Percentiles rank a stretch among this genome's conserved stretches.
Conservation (phyloP, 2,888 invertebrate genomes). For the Cremastobaeus sp. region DNA sequence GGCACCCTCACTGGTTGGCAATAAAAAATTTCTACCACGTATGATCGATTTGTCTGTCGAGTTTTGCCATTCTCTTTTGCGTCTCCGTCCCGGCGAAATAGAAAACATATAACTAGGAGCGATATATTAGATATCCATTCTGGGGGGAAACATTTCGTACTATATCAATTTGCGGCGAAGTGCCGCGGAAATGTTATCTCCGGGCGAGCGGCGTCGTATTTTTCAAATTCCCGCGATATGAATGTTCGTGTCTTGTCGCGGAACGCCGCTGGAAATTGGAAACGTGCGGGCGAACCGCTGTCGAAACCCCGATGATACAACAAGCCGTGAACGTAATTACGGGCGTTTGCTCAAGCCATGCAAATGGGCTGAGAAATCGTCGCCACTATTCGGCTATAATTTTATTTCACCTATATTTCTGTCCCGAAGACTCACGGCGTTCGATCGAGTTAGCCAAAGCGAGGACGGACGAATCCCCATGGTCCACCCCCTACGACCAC, state of each 20-base stretch:
- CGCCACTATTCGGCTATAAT: constrained; percentile 36
- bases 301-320: not conserved
- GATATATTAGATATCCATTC: constrained; percentile 33
- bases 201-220: constrained; percentile 6
- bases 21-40: constrained; percentile 76
- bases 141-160: constrained; percentile 67
- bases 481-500: constrained; percentile 62
- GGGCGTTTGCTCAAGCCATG: not conserved
- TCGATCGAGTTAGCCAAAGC: constrained; percentile 59
- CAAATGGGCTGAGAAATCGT: constrained; percentile 43
- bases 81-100: no score
- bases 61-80: constrained; percentile 47
- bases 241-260: constrained; percentile 9
- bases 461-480: constrained; percentile 62
- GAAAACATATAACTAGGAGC: no score
- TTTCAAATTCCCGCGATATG: constrained; percentile 18
- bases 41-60: constrained; percentile 73
- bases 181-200: constrained; percentile 59
- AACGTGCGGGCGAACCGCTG: not conserved
- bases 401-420: constrained; percentile 61
- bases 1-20: constrained; percentile 67
- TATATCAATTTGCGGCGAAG: constrained; percentile 71
- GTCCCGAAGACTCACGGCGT: constrained; percentile 49
- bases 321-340: constrained; percentile 18
- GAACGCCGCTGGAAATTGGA: not conserved